These are phyloP conservation scores for Tiaroga cobitis DNA, from an alignment of 2,797 vertebrate species.

Conservation along the genomic window DNA sequence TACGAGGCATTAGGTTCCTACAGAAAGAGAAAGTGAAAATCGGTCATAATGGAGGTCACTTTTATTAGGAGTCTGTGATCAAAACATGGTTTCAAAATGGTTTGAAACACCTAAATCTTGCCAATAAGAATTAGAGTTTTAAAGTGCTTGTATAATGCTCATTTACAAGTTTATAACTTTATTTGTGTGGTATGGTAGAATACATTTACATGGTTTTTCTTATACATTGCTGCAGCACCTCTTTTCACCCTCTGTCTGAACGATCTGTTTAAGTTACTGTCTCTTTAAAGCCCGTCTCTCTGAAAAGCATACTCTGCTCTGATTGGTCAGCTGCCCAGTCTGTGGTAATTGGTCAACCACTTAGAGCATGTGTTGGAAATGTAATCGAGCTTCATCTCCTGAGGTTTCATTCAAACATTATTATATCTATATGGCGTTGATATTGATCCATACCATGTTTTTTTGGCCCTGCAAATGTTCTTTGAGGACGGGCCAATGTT, in stretches of 20 bases:
- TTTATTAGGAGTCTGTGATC: background rate
- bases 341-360: background rate
- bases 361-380: background rate
- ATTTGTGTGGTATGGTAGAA: background rate
- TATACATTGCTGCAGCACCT: background rate
- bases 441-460: background rate
- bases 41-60: background rate
- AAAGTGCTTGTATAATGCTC: background rate
- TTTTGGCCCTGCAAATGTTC: background rate
- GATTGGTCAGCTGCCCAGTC: background rate
- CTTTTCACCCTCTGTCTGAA: background rate
- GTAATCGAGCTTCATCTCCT: background rate
- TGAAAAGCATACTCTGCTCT: background rate
- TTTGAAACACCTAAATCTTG: background rate
- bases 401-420: background rate
- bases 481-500: background rate
- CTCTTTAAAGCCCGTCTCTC: background rate
- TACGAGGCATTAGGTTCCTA: conserved; percentile 94
- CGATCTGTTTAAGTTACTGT: background rate
- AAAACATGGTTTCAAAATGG: background rate
- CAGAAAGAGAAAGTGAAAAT: conserved; percentile 29
- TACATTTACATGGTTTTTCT: background rate
- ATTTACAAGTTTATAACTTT: background rate
- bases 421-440: background rate
- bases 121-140: background rate